These are phyloP conservation scores for Orussus abietinus DNA, from an alignment of 1,140 invertebrate genomes.

Conservation along the genomic window DNA sequence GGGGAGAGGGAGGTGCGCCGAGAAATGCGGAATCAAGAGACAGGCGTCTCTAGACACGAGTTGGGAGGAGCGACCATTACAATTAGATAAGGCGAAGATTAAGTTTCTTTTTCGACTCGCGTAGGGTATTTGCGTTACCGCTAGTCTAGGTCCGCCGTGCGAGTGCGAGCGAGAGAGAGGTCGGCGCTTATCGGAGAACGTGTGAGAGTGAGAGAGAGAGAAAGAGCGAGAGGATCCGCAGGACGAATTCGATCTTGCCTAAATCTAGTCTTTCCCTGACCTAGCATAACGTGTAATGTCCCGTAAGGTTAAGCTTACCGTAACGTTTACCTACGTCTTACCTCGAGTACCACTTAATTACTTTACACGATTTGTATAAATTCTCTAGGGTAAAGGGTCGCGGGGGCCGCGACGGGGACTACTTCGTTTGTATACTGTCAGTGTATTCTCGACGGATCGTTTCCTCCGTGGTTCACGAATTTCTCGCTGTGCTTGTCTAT, in stretches of 20 bases:
- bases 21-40: conserved; percentile 6
- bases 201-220: not conserved
- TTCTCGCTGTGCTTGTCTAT: conserved; percentile 7
- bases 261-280: conserved; percentile 36
- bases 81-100: not conserved
- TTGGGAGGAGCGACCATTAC: not conserved
- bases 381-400: conserved; percentile 22
- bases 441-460: too few relatives aligned
- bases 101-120: conserved; percentile 21
- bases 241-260: conserved; percentile 28
- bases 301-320: conserved; percentile 28
- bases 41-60: not conserved
- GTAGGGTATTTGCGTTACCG: conserved; percentile 26
- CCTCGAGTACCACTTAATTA: conserved; percentile 23
- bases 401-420: conserved; percentile 9
- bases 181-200: conserved; percentile 16
- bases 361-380: conserved; percentile 28
- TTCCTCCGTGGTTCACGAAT: too few relatives aligned
- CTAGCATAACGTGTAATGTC: conserved; percentile 21
- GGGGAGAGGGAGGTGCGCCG: conserved; percentile 11
- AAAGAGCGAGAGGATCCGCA: conserved; percentile 12
- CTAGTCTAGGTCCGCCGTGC: conserved; percentile 22
- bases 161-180: too few relatives aligned
- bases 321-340: conserved; percentile 31
- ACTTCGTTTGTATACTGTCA: conserved; percentile 16